Percentiles rank a stretch among this genome's conserved stretches.
Evolutionary conservation across 2,888 invertebrate species (phyloP).

Genomic region (Drosophila algonquin): DNA sequence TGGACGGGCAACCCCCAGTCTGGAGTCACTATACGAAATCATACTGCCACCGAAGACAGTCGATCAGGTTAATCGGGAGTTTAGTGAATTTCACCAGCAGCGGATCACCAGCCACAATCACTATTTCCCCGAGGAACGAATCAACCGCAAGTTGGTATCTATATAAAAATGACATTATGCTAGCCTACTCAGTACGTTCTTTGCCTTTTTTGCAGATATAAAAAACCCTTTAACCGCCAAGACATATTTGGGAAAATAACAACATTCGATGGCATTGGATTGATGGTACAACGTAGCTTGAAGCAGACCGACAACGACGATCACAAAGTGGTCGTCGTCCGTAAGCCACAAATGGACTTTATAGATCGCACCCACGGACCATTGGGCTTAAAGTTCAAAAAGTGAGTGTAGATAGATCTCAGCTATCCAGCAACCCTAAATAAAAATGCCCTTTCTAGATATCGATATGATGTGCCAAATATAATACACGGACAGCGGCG

Average conservation of each 20-base stretch:
- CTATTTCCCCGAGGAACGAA: slow-evolving; percentile 78
- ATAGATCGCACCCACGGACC: slow-evolving; percentile 63
- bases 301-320: slow-evolving; percentile 51
- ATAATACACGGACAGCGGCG: slow-evolving; percentile 52
- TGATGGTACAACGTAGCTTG: slow-evolving; percentile 64
- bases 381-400: slow-evolving; percentile 67
- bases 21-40: slow-evolving; percentile 50
- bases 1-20: slow-evolving; percentile 41
- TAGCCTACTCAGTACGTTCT: too few species aligned
- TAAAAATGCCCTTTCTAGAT: slow-evolving; percentile 45
- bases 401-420: slow-evolving; percentile 42
- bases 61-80: slow-evolving; percentile 72
- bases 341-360: slow-evolving; percentile 66
- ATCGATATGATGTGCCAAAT: slow-evolving; percentile 31
- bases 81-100: slow-evolving; percentile 70
- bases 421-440: too few species aligned
- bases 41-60: slow-evolving; percentile 68
- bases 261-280: slow-evolving; percentile 64
- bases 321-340: slow-evolving; percentile 66
- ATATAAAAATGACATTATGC: neutral
- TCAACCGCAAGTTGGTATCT: slow-evolving; percentile 66
- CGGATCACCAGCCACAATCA: slow-evolving; percentile 79
- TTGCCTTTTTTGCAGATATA: slow-evolving; percentile 60
- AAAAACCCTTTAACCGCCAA: slow-evolving; percentile 51
- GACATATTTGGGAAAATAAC: slow-evolving; percentile 54